Evolutionary conservation across 2,888 invertebrate genomes (phyloP).

Genomic region (Polydrusus tereticollis): DNA sequence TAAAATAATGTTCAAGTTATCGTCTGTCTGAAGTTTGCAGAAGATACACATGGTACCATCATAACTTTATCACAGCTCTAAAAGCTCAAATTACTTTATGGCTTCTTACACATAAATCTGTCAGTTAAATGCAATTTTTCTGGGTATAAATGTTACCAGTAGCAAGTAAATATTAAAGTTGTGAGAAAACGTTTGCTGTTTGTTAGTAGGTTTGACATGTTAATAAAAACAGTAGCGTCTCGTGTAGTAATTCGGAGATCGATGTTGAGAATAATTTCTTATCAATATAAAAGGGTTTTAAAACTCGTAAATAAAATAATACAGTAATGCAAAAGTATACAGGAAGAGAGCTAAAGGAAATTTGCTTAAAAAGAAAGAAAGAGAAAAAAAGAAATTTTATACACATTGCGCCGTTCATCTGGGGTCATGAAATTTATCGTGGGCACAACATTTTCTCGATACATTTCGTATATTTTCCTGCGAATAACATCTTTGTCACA

Average conservation of each 20-base stretch:
- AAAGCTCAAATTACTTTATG: constrained; percentile 17
- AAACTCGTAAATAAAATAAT: too few relatives aligned
- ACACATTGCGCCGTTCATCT: too few relatives aligned
- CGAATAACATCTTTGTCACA: too few relatives aligned
- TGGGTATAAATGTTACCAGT: background rate
- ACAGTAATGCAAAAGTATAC: too few relatives aligned
- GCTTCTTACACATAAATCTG: background rate
- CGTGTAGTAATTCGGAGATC: background rate
- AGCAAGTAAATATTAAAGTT: constrained; percentile 1
- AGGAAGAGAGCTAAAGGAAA: too few relatives aligned
- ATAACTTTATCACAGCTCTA: background rate
- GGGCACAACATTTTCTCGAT: too few relatives aligned
- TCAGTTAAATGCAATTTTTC: background rate
- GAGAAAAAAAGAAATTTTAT: too few relatives aligned
- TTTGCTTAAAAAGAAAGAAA: too few relatives aligned
- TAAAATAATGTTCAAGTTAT: background rate
- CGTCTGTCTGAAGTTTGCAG: background rate
- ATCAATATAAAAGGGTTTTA: too few relatives aligned
- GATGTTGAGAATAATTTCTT: too few relatives aligned
- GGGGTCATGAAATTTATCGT: too few relatives aligned
- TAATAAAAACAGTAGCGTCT: constrained; percentile 1
- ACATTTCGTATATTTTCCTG: too few relatives aligned
- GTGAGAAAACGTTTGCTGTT: background rate
- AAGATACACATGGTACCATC: constrained; percentile 7
- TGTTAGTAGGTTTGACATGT: background rate